phyloP scores from a whole-genome alignment of 2,113 vertebrate genomes.

The Chaenogobius annularis region DNA sequence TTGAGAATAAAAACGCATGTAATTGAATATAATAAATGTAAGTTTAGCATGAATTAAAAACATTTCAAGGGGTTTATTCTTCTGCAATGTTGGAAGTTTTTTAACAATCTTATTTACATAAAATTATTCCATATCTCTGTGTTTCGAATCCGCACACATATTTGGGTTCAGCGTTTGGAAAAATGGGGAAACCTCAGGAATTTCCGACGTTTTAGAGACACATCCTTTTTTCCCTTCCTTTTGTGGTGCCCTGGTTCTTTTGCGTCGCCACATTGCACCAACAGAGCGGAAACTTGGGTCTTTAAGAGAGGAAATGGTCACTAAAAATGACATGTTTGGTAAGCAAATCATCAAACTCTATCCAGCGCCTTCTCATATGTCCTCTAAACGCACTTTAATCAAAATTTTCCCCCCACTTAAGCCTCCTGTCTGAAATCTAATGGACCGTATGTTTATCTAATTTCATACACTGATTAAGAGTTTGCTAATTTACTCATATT shows the following conservation, averaged over 20 bases:
- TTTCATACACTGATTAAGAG: too few relatives aligned
- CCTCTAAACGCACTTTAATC: too few relatives aligned
- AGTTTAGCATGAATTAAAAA: too few relatives aligned
- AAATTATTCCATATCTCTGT: conserved; percentile 42
- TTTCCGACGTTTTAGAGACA: conserved; percentile 35
- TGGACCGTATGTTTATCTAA: too few relatives aligned
- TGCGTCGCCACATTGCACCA: conserved; percentile 8
- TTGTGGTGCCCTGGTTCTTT: conserved; percentile 18
- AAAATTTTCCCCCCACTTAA: too few relatives aligned
- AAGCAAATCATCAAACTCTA: neutral
- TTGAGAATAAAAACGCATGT: too few relatives aligned
- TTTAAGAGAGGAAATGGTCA: neutral
- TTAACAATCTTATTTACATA: too few relatives aligned
- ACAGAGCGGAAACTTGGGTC: neutral
- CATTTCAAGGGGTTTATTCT: too few relatives aligned
- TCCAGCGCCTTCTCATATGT: neutral
- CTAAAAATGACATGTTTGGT: neutral
- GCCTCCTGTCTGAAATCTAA: too few relatives aligned
- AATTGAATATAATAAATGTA: too few relatives aligned
- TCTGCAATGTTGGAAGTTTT: too few relatives aligned
- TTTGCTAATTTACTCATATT: too few relatives aligned
- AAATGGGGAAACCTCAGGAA: conserved; percentile 23
- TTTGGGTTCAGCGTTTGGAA: conserved; percentile 36
- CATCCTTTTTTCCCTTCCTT: conserved; percentile 28
- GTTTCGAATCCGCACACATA: conserved; percentile 30